Evolutionary conservation across 2,888 invertebrate genomes (phyloP), one percentile per base, ranked within the genome.

Genomic region (Mythimna ferrago): DNA sequence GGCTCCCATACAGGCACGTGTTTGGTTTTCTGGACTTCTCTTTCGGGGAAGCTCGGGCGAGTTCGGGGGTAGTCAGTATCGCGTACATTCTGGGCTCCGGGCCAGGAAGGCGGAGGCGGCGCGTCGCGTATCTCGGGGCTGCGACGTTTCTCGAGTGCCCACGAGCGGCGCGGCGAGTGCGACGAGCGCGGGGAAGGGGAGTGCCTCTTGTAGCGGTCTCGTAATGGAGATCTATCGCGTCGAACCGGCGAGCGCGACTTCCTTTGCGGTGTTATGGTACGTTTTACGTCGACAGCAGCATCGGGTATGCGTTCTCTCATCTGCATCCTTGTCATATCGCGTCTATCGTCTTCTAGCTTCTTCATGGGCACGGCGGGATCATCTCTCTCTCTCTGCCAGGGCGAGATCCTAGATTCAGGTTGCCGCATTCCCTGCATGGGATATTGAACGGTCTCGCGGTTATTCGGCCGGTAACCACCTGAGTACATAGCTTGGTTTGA

Each of bases 51-150:
- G 32, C 80, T 81, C 3, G 86, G 71, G 35, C 87, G 86, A 14
- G 62, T 51, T 65, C 86, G 75, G 14, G 66, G n/a, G 73, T 68
- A 83, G 32, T 81, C 87, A 72, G 83, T 86, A 19, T 86, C 80
- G 9, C 78, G 86, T 41, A 63, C 14, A 11, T 83, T 87, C 68
- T 90, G 92, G 26, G 26, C 26, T 19, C 91, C 94, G 0, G 95
- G 94, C 95, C 95, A 95, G 4, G 85, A 62, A 0, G 95, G 95
- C 0, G 95, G 95, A 0, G 94, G 95, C 0, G 95, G 95, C 0
- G 94, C 91, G 26, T 93, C 92, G 2, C 83, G 82, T 2, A 82
- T 68, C 7, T 92, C 92, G 1, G 95, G 93, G 75, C 94, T 94
- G 68, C 87, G 84, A 6, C 94, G 92, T 79, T 95, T 95, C 75